Percentiles rank a stretch among this genome's conserved stretches.
These are phyloP conservation scores for Falco berigora DNA, from an alignment of 2,797 vertebrate genomes.

Conservation along the genomic window DNA sequence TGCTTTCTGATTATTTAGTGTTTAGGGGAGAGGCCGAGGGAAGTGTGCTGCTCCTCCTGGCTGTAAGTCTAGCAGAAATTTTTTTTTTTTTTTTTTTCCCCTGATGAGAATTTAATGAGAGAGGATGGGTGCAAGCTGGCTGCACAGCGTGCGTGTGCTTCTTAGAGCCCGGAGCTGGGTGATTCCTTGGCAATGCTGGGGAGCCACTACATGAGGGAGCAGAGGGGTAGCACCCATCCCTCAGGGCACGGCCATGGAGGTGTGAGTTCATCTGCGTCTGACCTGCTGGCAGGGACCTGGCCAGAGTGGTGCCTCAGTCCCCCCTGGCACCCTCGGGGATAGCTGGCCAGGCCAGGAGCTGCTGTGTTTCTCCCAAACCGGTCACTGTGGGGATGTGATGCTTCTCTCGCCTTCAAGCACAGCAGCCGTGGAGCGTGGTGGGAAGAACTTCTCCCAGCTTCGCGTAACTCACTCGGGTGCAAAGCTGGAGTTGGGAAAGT, in stretches of 20 bases:
- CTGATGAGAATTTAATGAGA: background rate
- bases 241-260: background rate
- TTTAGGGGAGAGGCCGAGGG: background rate
- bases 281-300: background rate
- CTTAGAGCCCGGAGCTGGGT: background rate
- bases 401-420: background rate
- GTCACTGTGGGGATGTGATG: background rate
- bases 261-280: background rate
- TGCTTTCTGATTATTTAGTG: background rate
- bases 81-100: background rate
- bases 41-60: background rate
- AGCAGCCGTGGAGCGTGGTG: background rate
- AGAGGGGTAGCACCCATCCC: background rate
- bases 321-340: background rate
- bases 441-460: background rate
- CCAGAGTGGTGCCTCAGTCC: accelerated
- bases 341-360: background rate
- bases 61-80: background rate
- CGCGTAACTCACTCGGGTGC: accelerated
- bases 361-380: accelerated
- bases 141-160: accelerated
- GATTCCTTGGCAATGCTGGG: background rate
- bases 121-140: background rate
- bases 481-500: background rate
- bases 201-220: background rate